phyloP scores from a whole-genome alignment of 23 tunicate genomes.

The Trididemnum clinides region DNA sequence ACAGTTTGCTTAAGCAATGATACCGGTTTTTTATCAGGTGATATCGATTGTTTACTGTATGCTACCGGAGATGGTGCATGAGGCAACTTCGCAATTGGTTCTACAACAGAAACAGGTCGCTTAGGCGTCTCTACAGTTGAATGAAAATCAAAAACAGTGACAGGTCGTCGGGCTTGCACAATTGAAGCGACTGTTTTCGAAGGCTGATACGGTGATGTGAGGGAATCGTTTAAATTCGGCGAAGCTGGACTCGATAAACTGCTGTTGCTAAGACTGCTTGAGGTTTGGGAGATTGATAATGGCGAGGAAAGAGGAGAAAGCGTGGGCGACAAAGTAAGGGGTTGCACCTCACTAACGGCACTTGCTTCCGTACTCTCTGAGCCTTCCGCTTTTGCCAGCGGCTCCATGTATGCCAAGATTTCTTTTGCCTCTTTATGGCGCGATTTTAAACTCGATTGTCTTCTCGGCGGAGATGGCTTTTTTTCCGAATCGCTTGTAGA shows the following conservation, averaged over 20 bases:
- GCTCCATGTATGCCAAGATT: conserved; percentile 63
- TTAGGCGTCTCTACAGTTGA: not conserved
- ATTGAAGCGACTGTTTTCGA: not conserved
- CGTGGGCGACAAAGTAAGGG: not conserved
- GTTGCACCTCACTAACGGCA: not conserved
- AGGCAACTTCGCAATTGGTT: not conserved
- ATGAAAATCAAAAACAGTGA: not conserved
- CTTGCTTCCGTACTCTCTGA: not conserved
- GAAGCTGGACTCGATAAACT: not conserved
- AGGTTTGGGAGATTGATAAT: not conserved
- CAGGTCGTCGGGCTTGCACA: not conserved
- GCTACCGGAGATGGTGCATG: not conserved
- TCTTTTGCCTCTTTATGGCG: conserved; percentile 49
- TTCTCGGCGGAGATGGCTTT: conserved; percentile 71
- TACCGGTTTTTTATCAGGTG: too few species aligned
- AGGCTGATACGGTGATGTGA: not conserved
- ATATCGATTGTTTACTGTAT: too few species aligned
- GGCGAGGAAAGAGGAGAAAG: not conserved
- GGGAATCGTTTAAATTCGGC: not conserved
- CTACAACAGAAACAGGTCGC: conserved; percentile 9
- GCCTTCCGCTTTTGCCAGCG: conserved; percentile 14
- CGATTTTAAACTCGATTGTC: conserved; percentile 67
- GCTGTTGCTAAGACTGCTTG: not conserved
- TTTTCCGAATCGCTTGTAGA: not conserved
- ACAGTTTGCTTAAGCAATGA: too few species aligned